Conservation (phyloP, 2,888 invertebrate genomes). For the Synergus umbraculus region DNA sequence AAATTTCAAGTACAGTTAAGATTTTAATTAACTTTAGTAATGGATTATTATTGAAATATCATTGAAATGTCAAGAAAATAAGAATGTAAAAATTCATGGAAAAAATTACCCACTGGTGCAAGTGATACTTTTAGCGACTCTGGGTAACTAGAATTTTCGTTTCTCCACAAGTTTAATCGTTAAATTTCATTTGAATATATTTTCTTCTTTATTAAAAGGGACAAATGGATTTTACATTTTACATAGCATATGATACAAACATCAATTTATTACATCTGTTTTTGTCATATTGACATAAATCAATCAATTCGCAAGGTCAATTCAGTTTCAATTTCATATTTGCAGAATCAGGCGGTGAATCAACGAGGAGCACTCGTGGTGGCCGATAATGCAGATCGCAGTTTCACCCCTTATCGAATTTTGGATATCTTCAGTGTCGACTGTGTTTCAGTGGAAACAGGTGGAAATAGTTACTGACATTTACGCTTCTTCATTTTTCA, state of each 20-base stretch:
- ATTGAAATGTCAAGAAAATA: not conserved
- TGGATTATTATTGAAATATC: not conserved
- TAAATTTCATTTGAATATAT: not conserved
- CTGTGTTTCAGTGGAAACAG: conserved; percentile 5
- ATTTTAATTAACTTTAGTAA: not conserved
- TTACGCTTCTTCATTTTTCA: conserved; percentile 72
- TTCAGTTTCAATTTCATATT: not conserved
- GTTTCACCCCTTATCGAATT: conserved; percentile 44
- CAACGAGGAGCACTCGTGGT: conserved; percentile 59
- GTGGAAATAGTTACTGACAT: not conserved
- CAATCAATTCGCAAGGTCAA: not conserved
- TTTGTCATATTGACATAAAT: no score
- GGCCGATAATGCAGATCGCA: conserved; percentile 54
- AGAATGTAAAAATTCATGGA: not conserved
- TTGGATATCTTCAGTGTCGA: conserved; percentile 30
- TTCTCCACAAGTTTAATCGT: not conserved
- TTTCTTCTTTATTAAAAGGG: not conserved
- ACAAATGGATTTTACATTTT: not conserved
- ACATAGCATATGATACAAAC: not conserved
- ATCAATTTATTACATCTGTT: not conserved
- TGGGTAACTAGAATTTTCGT: not conserved
- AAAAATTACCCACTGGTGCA: not conserved
- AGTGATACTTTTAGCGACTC: not conserved
- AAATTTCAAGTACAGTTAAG: not conserved
- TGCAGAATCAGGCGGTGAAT: not conserved